Evolutionary conservation across 2,888 invertebrate genomes (phyloP).

Genomic region (Cremastinae sp.): DNA sequence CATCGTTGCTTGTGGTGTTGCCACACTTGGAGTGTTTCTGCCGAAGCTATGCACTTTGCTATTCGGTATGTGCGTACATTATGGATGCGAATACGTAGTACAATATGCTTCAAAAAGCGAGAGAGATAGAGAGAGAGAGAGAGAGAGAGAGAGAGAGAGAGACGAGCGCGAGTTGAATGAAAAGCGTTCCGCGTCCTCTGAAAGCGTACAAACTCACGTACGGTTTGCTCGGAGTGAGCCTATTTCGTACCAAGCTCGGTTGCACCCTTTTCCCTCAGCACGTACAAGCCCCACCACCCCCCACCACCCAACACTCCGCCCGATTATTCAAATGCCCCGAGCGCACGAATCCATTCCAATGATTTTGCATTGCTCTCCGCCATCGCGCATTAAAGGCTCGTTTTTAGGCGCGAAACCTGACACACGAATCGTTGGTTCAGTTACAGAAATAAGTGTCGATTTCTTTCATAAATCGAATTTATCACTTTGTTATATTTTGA

Average conservation of each 20-base stretch:
- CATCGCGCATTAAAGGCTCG: neutral
- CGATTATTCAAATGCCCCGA: constrained; percentile 75
- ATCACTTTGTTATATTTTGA: too few species aligned
- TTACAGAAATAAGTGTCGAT: neutral
- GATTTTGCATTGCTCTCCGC: constrained; percentile 51
- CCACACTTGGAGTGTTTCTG: constrained; percentile 29
- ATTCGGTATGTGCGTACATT: constrained; percentile 30
- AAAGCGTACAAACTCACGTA: constrained; percentile 30
- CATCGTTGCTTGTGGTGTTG: constrained; percentile 36
- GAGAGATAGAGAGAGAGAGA: constrained; percentile 14
- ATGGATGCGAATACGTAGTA: constrained; percentile 19
- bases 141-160: constrained; percentile 25
- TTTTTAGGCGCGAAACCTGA: constrained; percentile 19
- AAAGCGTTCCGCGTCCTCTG: constrained; percentile 40
- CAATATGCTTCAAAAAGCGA: neutral
- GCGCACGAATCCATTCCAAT: constrained; percentile 68
- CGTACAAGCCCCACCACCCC: constrained; percentile 43
- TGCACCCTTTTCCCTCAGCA: constrained; percentile 30
- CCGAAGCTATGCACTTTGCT: constrained; percentile 29
- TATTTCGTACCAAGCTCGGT: constrained; percentile 29
- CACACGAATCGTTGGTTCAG: constrained; percentile 1
- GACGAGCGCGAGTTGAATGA: constrained; percentile 34
- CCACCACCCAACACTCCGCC: constrained; percentile 66
- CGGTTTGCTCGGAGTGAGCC: constrained; percentile 27
- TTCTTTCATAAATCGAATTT: neutral